These are phyloP conservation scores for Carabus problematicus DNA, from an alignment of 2,888 invertebrate species.

Conservation along the genomic window DNA sequence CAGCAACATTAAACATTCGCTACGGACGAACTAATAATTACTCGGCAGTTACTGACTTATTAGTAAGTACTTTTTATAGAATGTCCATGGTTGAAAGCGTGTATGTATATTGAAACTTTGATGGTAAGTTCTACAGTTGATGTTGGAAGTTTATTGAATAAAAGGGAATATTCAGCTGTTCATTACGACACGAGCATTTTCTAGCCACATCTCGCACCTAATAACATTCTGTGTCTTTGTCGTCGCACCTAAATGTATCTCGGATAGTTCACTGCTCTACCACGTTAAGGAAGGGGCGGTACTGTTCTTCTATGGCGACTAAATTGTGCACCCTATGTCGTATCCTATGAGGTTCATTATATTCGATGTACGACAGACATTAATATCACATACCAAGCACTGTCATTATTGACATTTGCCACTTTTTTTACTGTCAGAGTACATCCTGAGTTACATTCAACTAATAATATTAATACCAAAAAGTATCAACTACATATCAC, in stretches of 20 bases:
- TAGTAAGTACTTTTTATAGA: too few relatives aligned
- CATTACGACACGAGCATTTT: slow-evolving; percentile 19
- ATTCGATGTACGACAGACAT: neutral
- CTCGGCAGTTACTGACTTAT: too few relatives aligned
- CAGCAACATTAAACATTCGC: too few relatives aligned
- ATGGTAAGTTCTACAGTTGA: slow-evolving; percentile 11
- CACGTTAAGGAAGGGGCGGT: neutral
- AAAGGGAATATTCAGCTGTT: slow-evolving; percentile 32
- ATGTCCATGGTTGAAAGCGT: too few relatives aligned
- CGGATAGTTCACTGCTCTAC: slow-evolving; percentile 7
- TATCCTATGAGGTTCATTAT: slow-evolving; percentile 14
- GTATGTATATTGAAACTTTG: too few relatives aligned
- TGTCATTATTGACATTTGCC: too few relatives aligned
- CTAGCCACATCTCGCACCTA: slow-evolving; percentile 10
- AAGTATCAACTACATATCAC: too few relatives aligned
- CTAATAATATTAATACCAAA: too few relatives aligned
- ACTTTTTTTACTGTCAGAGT: too few relatives aligned
- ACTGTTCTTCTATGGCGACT: neutral
- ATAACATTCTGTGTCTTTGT: slow-evolving; percentile 25
- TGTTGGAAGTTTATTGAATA: slow-evolving; percentile 29
- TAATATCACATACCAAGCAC: too few relatives aligned
- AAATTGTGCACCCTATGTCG: slow-evolving; percentile 12
- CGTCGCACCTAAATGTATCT: slow-evolving; percentile 1
- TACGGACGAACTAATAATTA: too few relatives aligned
- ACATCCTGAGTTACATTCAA: too few relatives aligned